Conservation (phyloP, 2,888 invertebrate genomes). For the Chorisops tibialis region DNA sequence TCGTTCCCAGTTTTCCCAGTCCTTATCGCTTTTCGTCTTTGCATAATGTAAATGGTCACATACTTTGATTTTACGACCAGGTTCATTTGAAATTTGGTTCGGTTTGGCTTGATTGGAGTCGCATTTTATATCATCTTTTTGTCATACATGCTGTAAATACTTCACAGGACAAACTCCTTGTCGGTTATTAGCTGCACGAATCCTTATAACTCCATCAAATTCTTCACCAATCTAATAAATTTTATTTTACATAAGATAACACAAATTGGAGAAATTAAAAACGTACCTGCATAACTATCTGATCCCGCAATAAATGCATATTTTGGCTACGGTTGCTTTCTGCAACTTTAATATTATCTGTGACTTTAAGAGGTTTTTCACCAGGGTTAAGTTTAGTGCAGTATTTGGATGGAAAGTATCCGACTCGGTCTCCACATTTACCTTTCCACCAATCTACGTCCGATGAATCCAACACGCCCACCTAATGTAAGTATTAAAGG, state of each 20-base stretch:
- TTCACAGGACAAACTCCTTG: constrained; percentile 92
- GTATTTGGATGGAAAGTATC: constrained; percentile 93
- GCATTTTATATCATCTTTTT: constrained; percentile 53
- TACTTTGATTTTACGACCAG: constrained; percentile 50
- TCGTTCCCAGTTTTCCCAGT: constrained; percentile 53
- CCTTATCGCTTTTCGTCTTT: constrained; percentile 48
- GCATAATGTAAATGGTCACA: constrained; percentile 42
- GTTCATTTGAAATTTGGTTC: constrained; percentile 47
- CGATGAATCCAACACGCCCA: constrained; percentile 89
- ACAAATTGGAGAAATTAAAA: no score
- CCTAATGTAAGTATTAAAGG: constrained; percentile 52
- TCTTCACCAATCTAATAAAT: constrained; percentile 76
- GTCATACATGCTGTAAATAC: constrained; percentile 94
- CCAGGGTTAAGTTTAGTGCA: constrained; percentile 87
- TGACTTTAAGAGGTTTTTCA: constrained; percentile 89
- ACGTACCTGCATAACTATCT: constrained; percentile 79
- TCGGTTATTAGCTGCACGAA: constrained; percentile 87
- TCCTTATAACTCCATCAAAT: constrained; percentile 89
- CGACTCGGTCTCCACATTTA: constrained; percentile 83
- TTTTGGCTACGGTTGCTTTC: constrained; percentile 68
- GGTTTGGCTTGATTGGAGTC: constrained; percentile 46
- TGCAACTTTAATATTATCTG: constrained; percentile 78
- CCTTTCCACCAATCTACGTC: constrained; percentile 99
- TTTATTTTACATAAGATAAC: no score
- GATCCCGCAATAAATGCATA: constrained; percentile 79